Evolutionary conservation across 2,888 invertebrate genomes (phyloP), one percentile per base, ranked within the genome.

Genomic region (Euproctis similis): DNA sequence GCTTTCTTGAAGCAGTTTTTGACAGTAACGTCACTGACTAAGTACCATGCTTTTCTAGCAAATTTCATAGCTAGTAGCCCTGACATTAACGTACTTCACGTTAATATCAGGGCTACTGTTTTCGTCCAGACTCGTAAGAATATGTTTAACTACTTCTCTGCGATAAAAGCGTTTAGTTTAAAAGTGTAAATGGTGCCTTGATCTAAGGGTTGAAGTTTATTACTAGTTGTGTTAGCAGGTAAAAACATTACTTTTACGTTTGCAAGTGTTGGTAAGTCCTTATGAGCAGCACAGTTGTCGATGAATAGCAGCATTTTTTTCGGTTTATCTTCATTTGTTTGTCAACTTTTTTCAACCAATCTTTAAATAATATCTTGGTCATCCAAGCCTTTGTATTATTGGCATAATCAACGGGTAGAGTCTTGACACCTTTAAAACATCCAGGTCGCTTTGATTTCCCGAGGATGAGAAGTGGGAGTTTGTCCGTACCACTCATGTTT

Each of bases 1-100:
- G 41, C 37, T 45, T 45, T 45, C 18, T 45, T 43, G 39, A 43
- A 48, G 34, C 36, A 47, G 30, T 46, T 42, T 34, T 31, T 40
- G 20, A 44, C 28, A 31, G 42, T 44, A 26, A 27, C 25, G 21
- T 42, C 31, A 26, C 36, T 38, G 6, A 40, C 41, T 31, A 12
- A 24, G 23, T 27, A 41, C 41, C 39, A 39, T 22, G 40, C 40
- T 46, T 34, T 46, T 28, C 39, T 39, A 19, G 39, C 38, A 29
- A 45, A 42, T 33, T 31, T 39, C 36, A 38, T 45, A 12, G 33
- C 37, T 9, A 4, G 20, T 30, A 43, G 40, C 23, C n/a, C n/a
- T n/a, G n/a, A n/a, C n/a, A n/a, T n/a, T n/a, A n/a, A n/a, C n/a
- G n/a, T n/a, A n/a, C n/a, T n/a, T n/a, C n/a, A 46, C 36, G 30